Conservation (phyloP, 2,113 vertebrate genomes). For the Paramormyrops kingsleyae region DNA sequence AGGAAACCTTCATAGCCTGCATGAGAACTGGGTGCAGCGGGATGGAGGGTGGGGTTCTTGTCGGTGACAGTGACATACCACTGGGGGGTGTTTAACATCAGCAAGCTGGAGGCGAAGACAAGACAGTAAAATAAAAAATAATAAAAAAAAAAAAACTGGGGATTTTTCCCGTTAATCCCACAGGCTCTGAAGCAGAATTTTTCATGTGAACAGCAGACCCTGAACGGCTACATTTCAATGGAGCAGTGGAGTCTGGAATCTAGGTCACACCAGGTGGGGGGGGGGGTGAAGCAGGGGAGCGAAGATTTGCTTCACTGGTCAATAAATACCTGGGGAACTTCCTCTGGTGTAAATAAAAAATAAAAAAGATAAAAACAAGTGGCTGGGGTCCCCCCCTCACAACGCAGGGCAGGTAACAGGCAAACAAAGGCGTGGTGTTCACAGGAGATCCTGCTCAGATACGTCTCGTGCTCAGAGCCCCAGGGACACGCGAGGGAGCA, state of each 20-base stretch:
- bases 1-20: background rate
- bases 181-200: constrained; percentile 20
- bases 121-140: background rate
- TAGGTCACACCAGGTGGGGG: constrained; percentile 29
- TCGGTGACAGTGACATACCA: background rate
- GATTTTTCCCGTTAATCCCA: background rate
- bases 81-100: background rate
- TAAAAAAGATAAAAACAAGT: constrained; percentile 13
- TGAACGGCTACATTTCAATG: constrained; percentile 14
- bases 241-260: constrained; percentile 27
- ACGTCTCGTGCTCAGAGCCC: background rate
- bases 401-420: background rate
- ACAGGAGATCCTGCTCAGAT: background rate
- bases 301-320: constrained; percentile 14
- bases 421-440: background rate
- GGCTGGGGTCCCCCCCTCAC: constrained; percentile 1
- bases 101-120: background rate
- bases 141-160: background rate
- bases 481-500: constrained; percentile 9
- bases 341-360: background rate
- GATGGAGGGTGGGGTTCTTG: background rate
- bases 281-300: background rate
- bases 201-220: constrained; percentile 31
- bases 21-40: background rate
- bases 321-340: constrained; percentile 40